These are phyloP conservation scores for Caenorhabditis doughertyi DNA, from an alignment of 2,888 invertebrate species.

Conservation along the genomic window DNA sequence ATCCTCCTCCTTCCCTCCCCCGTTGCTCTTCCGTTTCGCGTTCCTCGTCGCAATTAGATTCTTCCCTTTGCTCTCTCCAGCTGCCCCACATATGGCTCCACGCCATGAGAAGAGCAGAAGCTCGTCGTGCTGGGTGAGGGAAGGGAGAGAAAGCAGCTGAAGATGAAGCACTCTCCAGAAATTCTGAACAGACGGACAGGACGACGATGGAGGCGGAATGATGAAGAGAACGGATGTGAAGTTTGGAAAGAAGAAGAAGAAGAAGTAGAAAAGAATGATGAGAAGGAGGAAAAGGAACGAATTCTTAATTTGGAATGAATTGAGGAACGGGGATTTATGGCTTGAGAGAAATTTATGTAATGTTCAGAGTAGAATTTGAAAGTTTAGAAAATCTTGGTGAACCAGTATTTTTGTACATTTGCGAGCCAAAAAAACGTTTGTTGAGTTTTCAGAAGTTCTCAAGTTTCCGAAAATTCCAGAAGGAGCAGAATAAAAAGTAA, in stretches of 20 bases:
- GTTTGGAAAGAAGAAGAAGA: conserved; percentile 2
- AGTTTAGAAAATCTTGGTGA: no score
- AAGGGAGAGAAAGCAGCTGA: neutral
- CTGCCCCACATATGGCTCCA: conserved; percentile 29
- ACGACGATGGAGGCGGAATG: neutral
- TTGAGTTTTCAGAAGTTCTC: no score
- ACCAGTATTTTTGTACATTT: no score
- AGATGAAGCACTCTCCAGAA: conserved; percentile 21
- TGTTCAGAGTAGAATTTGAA: no score
- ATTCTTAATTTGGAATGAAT: neutral
- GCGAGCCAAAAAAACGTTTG: no score
- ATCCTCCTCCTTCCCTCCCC: neutral
- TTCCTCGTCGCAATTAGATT: conserved; percentile 26
- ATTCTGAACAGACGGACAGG: conserved; percentile 19
- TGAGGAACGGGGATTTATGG: neutral
- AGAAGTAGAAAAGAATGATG: neutral
- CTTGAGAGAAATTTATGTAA: neutral
- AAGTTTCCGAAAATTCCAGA: no score
- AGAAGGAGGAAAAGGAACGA: neutral
- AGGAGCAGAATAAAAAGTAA: no score
- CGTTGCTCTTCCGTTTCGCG: conserved; percentile 9
- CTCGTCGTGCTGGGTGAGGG: no score
- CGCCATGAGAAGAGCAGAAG: neutral
- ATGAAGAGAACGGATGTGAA: conserved; percentile 9
- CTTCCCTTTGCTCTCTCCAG: conserved; percentile 1